Evolutionary conservation across 2,888 invertebrate genomes (phyloP).

Genomic region (Pycnomerus fuliginosus): DNA sequence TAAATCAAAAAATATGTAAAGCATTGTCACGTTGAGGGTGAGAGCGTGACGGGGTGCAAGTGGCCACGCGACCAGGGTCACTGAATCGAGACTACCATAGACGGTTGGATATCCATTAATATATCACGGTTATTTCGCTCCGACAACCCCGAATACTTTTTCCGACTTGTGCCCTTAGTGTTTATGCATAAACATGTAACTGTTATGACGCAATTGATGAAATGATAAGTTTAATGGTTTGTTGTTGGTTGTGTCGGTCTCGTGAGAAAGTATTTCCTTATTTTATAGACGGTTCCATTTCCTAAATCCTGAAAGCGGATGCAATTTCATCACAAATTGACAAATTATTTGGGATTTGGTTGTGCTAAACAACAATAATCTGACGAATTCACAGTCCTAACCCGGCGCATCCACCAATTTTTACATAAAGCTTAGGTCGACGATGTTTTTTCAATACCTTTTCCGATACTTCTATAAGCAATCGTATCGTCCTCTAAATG

Average conservation of each 20-base stretch:
- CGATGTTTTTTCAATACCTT: too few relatives aligned
- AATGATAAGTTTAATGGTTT: constrained; percentile 35
- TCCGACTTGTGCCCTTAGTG: constrained; percentile 6
- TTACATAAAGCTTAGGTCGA: too few relatives aligned
- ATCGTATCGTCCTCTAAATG: too few relatives aligned
- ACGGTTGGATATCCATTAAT: constrained; percentile 27
- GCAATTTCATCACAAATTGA: too few relatives aligned
- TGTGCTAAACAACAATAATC: too few relatives aligned
- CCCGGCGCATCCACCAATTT: too few relatives aligned
- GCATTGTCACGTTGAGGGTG: constrained; percentile 11
- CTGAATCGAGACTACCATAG: constrained; percentile 13
- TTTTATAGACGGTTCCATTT: too few relatives aligned
- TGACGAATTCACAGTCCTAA: too few relatives aligned
- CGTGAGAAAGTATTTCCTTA: too few relatives aligned
- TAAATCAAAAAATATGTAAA: constrained; percentile 13
- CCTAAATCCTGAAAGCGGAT: too few relatives aligned
- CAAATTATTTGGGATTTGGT: too few relatives aligned
- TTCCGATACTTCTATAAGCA: too few relatives aligned
- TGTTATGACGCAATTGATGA: constrained; percentile 30
- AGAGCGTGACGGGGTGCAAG: constrained; percentile 23
- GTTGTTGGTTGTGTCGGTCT: constrained; percentile 35
- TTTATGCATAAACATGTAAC: constrained; percentile 27
- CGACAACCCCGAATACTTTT: constrained; percentile 15
- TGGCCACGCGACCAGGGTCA: constrained; percentile 27
- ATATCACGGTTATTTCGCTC: constrained; percentile 33